phyloP scores from a whole-genome alignment of 2,888 invertebrate genomes.

The Elaeidobius kamerunicus region DNA sequence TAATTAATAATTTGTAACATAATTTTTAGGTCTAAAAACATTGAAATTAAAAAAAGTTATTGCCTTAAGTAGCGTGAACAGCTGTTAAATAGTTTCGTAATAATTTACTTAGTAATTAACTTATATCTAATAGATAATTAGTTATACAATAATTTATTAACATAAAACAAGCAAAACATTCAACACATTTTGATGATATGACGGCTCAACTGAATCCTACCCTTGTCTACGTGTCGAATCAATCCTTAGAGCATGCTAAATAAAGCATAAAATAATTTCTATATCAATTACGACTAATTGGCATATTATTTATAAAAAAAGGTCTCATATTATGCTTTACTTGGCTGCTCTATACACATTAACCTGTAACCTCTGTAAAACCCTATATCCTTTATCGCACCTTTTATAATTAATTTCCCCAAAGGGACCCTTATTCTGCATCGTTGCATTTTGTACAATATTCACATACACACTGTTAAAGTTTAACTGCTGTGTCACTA shows the following conservation, averaged over 20 bases:
- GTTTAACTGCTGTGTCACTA: conserved; percentile 34
- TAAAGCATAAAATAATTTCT: conserved; percentile 16
- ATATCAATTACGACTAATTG: no score
- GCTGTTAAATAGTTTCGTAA: no score
- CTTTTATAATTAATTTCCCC: conserved; percentile 33
- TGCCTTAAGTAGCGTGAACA: no score
- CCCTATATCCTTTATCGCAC: conserved; percentile 43
- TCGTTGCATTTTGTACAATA: conserved; percentile 52
- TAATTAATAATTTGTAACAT: no score
- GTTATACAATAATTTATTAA: conserved; percentile 5
- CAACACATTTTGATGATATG: conserved; percentile 36
- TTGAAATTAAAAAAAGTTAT: no score
- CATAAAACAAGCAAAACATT: conserved; percentile 34
- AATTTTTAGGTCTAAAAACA: no score
- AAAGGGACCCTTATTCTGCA: conserved; percentile 45
- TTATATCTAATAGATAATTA: conserved; percentile 2
- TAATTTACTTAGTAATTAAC: no score
- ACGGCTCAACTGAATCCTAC: conserved; percentile 57
- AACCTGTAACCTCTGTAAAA: conserved; percentile 48
- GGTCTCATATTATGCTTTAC: conserved; percentile 11
- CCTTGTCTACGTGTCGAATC: conserved; percentile 81
- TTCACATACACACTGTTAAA: conserved; percentile 42
- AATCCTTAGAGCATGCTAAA: conserved; percentile 31
- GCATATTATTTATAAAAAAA: no score
- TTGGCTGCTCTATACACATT: conserved; percentile 24